Conservation (phyloP, 2,797 vertebrate genomes). For the Siniperca scherzeri region DNA sequence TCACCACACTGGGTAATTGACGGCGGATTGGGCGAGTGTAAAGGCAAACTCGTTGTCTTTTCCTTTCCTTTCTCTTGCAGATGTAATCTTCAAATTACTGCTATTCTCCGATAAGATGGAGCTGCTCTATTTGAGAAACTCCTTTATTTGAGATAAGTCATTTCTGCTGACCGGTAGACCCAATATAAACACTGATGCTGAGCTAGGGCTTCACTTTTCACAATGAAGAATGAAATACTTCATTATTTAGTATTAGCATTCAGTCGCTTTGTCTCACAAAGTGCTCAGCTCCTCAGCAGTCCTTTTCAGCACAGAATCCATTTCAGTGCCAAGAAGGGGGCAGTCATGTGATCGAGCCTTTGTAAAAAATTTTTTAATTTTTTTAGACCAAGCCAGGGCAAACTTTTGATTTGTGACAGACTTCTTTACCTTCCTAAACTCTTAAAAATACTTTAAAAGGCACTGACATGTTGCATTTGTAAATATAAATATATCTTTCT, state of each 20-base stretch:
- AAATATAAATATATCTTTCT: not conserved
- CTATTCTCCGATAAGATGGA: conserved; percentile 74
- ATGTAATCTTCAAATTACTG: conserved; percentile 79
- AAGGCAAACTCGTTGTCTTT: conserved; percentile 44
- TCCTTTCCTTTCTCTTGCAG: conserved; percentile 54
- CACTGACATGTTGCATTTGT: not conserved
- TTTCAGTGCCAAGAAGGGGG: conserved; percentile 20
- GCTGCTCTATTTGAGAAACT: conserved; percentile 64
- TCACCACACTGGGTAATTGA: conserved; percentile 74
- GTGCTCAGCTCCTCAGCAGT: conserved; percentile 50
- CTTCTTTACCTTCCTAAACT: not conserved
- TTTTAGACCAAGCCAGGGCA: not conserved
- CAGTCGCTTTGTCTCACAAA: conserved; percentile 39
- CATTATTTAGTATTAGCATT: conserved; percentile 62
- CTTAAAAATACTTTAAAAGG: not conserved
- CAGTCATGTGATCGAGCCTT: conserved; percentile 14
- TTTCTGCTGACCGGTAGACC: conserved; percentile 81
- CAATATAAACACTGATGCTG: conserved; percentile 71
- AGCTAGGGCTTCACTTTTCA: conserved; percentile 80
- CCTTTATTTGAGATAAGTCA: conserved; percentile 71
- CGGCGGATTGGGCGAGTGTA: conserved; percentile 30
- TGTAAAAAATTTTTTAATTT: too few relatives aligned
- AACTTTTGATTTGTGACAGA: not conserved
- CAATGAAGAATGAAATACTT: conserved; percentile 59
- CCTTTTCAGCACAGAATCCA: conserved; percentile 38